Evolutionary conservation across 2,113 vertebrate species (phyloP).

Genomic region (Phylloscopus trochiloides): DNA sequence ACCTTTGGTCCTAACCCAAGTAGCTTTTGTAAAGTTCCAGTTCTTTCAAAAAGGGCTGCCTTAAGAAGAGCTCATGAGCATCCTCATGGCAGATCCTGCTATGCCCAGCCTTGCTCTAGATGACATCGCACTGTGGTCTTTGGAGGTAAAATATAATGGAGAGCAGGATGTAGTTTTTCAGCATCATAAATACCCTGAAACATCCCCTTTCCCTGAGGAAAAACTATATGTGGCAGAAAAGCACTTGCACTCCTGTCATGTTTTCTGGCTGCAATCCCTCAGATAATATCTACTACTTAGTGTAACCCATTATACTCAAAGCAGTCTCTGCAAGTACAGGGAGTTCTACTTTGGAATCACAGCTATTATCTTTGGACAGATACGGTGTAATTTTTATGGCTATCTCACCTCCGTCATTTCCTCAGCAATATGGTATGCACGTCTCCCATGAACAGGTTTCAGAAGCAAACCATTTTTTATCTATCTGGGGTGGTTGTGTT

Average conservation of each 20-base stretch:
- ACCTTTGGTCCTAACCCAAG: background rate
- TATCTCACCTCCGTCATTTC: background rate
- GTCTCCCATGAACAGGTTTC: background rate
- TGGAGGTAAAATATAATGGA: accelerated
- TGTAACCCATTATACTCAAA: background rate
- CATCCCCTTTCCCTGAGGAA: background rate
- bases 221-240: background rate
- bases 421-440: background rate
- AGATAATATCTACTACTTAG: background rate
- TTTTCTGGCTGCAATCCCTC: background rate
- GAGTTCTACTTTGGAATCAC: background rate
- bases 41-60: background rate
- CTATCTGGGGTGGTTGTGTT: background rate
- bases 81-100: background rate
- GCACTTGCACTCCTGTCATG: background rate
- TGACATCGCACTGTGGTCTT: background rate
- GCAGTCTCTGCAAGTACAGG: background rate
- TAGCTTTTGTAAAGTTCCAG: background rate
- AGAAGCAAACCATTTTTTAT: background rate
- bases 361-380: background rate
- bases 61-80: background rate
- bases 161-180: background rate
- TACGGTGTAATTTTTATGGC: accelerated
- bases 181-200: background rate
- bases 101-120: background rate